Percentiles rank a stretch among this genome's conserved stretches.
These are phyloP conservation scores for Zygothrica quintamaculata DNA, from an alignment of 2,888 invertebrate genomes.

Conservation along the genomic window DNA sequence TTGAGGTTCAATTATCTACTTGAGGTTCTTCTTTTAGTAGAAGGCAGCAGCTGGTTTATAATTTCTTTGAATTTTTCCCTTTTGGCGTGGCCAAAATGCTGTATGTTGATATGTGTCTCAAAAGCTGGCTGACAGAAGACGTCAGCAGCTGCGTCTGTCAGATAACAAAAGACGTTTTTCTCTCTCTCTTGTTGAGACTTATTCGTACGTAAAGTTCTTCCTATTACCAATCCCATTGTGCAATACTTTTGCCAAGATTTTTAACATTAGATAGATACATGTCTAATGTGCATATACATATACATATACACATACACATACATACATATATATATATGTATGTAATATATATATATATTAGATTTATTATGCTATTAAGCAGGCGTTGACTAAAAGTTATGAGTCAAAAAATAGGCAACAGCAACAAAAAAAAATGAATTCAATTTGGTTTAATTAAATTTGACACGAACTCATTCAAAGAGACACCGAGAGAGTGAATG, in stretches of 20 bases:
- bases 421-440: constrained; percentile 13
- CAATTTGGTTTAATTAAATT: constrained; percentile 64
- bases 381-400: constrained; percentile 55
- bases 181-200: too few relatives aligned
- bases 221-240: constrained; percentile 50
- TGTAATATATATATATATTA: constrained; percentile 27
- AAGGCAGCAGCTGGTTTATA: constrained; percentile 56
- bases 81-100: too few relatives aligned
- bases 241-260: constrained; percentile 54
- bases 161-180: constrained; percentile 71
- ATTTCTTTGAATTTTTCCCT: too few relatives aligned
- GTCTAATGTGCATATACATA: too few relatives aligned
- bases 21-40: constrained; percentile 70
- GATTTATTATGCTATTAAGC: constrained; percentile 47
- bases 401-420: constrained; percentile 28
- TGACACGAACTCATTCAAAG: constrained; percentile 32
- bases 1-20: constrained; percentile 68
- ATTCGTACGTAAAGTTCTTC: constrained; percentile 44
- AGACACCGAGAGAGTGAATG: too few relatives aligned
- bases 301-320: too few relatives aligned
- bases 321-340: too few relatives aligned
- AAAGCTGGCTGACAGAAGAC: constrained; percentile 25
- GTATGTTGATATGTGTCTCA: constrained; percentile 45
- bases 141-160: constrained; percentile 68
- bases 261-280: constrained; percentile 52